Evolutionary conservation across 2,113 vertebrate genomes (phyloP).

Genomic region (Ochotona princeps): DNA sequence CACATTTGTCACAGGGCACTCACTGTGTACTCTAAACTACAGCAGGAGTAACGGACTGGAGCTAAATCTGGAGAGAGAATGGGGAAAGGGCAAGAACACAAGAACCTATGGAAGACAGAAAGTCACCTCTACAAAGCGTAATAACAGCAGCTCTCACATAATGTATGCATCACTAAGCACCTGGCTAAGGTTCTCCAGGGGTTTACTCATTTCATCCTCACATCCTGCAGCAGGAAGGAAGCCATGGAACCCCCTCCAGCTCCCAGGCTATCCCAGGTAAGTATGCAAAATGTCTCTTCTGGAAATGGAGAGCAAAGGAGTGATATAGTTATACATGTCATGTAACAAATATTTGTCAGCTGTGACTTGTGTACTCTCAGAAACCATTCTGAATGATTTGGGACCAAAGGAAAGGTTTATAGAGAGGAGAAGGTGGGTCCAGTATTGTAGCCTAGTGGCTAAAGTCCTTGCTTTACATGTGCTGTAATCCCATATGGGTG

Average conservation of each 20-base stretch:
- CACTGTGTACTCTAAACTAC: background rate
- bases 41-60: background rate
- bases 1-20: background rate
- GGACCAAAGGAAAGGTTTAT: background rate
- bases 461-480: too few species aligned
- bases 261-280: background rate
- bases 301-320: background rate
- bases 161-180: accelerated
- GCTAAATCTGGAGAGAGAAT: background rate
- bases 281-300: constrained; percentile 11
- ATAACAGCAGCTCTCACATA: background rate
- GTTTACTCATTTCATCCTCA: background rate
- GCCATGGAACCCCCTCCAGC: background rate
- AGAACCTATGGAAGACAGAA: background rate
- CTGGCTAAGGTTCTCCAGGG: background rate
- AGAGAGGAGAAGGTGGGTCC: background rate
- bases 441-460: too few species aligned
- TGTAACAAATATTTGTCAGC: constrained; percentile 22
- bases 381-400: background rate
- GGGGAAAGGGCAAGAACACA: background rate
- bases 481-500: too few species aligned
- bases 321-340: background rate
- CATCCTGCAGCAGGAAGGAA: background rate
- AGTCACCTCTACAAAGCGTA: background rate
- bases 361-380: background rate